A percentile compares a stretch with the other conserved stretches of the same genome.
These are phyloP conservation scores for Lithophane ornitopus DNA, from an alignment of 2,888 invertebrate species.

Conservation along the genomic window DNA sequence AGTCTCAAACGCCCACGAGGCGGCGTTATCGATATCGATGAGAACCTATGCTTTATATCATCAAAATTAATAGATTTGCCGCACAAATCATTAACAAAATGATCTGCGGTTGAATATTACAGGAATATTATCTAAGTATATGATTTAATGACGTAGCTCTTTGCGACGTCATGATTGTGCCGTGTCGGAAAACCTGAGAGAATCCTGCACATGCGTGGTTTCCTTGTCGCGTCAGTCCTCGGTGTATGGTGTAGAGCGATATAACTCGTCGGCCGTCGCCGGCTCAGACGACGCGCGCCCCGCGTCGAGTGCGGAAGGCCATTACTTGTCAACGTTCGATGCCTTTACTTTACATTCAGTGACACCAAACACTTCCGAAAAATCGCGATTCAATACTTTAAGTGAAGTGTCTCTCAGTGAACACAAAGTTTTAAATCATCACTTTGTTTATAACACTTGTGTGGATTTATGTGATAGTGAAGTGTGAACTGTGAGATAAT, in stretches of 20 bases:
- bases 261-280: constrained; percentile 66
- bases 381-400: constrained; percentile 41
- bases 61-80: neutral
- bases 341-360: constrained; percentile 60
- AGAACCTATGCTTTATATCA: too few species aligned
- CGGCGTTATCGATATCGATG: too few species aligned
- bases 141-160: constrained; percentile 60
- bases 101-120: neutral
- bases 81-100: neutral
- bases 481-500: constrained; percentile 56
- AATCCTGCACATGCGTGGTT: constrained; percentile 87
- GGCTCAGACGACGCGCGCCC: constrained; percentile 82
- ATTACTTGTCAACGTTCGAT: constrained; percentile 63
- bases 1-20: too few species aligned
- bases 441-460: constrained; percentile 13
- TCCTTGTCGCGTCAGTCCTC: constrained; percentile 77
- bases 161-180: constrained; percentile 73
- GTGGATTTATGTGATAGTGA: constrained; percentile 50
- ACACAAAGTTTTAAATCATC: constrained; percentile 20
- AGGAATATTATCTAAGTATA: constrained; percentile 5
- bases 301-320: constrained; percentile 82
- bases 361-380: constrained; percentile 50
- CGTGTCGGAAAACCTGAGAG: constrained; percentile 81
- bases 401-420: constrained; percentile 34
- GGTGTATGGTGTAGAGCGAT: constrained; percentile 71